Percentiles rank a stretch among this genome's conserved stretches.
Evolutionary conservation across 2,888 invertebrate genomes (phyloP).

Genomic region (Laspeyria flexula): DNA sequence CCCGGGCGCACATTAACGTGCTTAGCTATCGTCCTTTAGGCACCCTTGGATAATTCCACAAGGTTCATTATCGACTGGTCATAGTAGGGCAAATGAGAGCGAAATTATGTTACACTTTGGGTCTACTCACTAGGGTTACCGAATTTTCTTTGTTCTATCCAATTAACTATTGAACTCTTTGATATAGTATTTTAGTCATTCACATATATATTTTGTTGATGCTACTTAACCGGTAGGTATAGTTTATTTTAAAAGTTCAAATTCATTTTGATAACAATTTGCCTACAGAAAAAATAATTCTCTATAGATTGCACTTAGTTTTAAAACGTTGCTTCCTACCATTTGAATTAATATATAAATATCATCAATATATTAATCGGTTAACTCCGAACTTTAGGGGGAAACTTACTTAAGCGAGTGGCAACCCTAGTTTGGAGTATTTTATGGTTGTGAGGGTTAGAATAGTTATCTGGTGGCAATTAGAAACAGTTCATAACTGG

Average conservation of each 20-base stretch:
- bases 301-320: too few relatives aligned
- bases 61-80: conserved; percentile 31
- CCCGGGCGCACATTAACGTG: conserved; percentile 36
- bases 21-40: conserved; percentile 29
- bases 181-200: too few relatives aligned
- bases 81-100: conserved; percentile 19
- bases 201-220: too few relatives aligned
- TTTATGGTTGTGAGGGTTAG: conserved; percentile 5
- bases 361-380: too few relatives aligned
- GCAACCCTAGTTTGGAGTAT: background rate
- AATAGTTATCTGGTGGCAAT: conserved; percentile 19
- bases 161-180: background rate
- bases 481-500: conserved; percentile 23
- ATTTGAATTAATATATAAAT: too few relatives aligned
- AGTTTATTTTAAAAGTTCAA: too few relatives aligned
- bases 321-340: too few relatives aligned
- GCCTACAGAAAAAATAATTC: too few relatives aligned
- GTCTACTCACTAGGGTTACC: conserved; percentile 6
- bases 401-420: too few relatives aligned
- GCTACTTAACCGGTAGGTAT: too few relatives aligned
- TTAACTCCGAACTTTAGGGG: too few relatives aligned
- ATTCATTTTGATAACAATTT: too few relatives aligned
- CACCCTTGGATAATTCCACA: conserved; percentile 28
- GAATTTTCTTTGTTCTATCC: background rate
- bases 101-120: conserved; percentile 26